Conservation (phyloP, 2,888 invertebrate genomes). For the Dascillus cervinus region DNA sequence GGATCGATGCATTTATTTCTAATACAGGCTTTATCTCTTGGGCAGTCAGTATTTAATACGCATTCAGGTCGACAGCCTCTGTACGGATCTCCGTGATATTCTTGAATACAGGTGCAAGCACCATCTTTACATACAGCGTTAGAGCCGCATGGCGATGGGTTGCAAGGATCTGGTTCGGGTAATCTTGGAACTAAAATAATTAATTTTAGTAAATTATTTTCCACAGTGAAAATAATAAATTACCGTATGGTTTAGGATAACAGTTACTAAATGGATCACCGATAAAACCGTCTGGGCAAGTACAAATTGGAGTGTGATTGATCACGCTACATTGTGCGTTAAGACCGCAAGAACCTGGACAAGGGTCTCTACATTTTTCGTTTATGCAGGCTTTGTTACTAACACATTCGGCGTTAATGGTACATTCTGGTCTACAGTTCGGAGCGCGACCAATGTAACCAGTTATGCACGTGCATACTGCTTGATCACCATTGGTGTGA, state of each 20-base stretch:
- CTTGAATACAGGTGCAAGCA: constrained; percentile 64
- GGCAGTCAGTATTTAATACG: constrained; percentile 61
- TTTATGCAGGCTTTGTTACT: constrained; percentile 64
- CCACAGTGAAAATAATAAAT: no score
- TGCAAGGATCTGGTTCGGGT: constrained; percentile 48
- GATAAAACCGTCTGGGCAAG: constrained; percentile 49
- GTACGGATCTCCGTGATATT: constrained; percentile 71
- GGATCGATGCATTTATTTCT: constrained; percentile 70
- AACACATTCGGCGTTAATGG: constrained; percentile 62
- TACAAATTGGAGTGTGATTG: constrained; percentile 64
- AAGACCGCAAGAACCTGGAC: constrained; percentile 65
- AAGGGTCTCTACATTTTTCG: constrained; percentile 69
- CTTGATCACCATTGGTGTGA: constrained; percentile 44
- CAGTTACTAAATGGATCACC: constrained; percentile 64
- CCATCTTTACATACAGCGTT: constrained; percentile 67
- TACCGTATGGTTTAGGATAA: constrained; percentile 26
- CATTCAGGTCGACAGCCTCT: constrained; percentile 68
- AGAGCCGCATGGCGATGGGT: constrained; percentile 62
- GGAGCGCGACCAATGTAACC: constrained; percentile 58
- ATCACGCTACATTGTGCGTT: constrained; percentile 64
- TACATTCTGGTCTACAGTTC: constrained; percentile 69
- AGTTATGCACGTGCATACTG: constrained; percentile 54
- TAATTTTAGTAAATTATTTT: constrained; percentile 22
- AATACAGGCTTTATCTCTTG: constrained; percentile 59
- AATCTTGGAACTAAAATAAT: constrained; percentile 31